phyloP scores from a whole-genome alignment of 2,888 invertebrate genomes.

The Trissonchulus latispiculum region DNA sequence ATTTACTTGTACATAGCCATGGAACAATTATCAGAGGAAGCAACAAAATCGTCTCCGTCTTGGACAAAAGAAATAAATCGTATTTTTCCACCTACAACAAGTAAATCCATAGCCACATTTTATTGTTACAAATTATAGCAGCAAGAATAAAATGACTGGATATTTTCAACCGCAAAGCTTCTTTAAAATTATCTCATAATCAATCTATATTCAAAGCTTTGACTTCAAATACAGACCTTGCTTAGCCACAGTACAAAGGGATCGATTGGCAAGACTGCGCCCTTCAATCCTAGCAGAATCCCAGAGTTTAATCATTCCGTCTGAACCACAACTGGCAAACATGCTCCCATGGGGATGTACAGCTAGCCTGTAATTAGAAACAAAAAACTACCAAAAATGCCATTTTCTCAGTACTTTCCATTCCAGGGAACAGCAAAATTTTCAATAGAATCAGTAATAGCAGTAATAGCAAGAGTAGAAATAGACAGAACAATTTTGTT shows the following conservation, averaged over 20 bases:
- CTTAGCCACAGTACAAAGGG: constrained; percentile 39
- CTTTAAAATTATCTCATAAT: no score
- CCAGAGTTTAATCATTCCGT: constrained; percentile 83
- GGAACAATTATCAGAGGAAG: constrained; percentile 68
- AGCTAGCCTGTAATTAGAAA: constrained; percentile 53
- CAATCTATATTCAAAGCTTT: no score
- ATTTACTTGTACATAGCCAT: constrained; percentile 59
- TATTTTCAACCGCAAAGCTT: no score
- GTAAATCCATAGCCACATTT: no score
- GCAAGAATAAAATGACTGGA: no score
- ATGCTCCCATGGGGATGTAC: constrained; percentile 60
- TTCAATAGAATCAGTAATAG: no score
- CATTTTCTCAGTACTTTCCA: no score
- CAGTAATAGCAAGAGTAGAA: no score
- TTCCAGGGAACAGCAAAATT: no score
- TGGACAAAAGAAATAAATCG: constrained; percentile 57
- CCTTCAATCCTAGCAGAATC: constrained; percentile 79
- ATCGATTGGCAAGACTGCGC: constrained; percentile 71
- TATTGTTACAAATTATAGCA: no score
- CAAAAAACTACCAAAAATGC: no score
- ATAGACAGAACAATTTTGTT: constrained; percentile 43
- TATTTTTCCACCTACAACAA: constrained; percentile 52
- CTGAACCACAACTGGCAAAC: constrained; percentile 77
- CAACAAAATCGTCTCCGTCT: constrained; percentile 66
- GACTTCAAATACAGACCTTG: no score